Evolutionary conservation across 2,113 vertebrate genomes (phyloP).

Genomic region (Sinosuthora webbiana): DNA sequence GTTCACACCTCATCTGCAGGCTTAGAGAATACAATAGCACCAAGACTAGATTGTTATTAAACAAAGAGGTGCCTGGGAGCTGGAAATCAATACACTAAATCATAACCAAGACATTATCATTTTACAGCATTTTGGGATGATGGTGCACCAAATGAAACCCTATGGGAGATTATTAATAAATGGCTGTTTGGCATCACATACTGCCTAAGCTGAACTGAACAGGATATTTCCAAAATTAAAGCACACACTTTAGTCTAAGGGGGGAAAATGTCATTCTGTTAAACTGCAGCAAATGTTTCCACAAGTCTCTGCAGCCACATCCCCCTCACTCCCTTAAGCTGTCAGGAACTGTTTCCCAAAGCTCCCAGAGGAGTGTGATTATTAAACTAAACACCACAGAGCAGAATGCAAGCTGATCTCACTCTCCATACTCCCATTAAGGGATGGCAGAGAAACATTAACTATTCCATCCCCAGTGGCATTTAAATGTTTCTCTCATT

Average conservation of each 20-base stretch:
- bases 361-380: neutral
- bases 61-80: neutral
- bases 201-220: neutral
- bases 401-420: neutral
- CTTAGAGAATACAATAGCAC: neutral
- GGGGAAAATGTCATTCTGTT: neutral
- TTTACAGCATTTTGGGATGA: neutral
- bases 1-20: neutral
- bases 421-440: neutral
- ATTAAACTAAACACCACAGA: slow-evolving; percentile 4
- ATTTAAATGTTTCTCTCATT: neutral
- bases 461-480: neutral
- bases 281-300: neutral
- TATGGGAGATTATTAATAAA: neutral
- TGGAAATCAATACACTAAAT: neutral
- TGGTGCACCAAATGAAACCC: neutral
- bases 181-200: neutral
- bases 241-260: neutral
- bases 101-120: neutral
- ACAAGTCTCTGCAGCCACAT: neutral
- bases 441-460: neutral
- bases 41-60: neutral
- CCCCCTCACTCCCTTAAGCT: neutral
- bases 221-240: neutral
- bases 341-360: slow-evolving; percentile 7